Conservation (phyloP, 2,888 invertebrate species). For the Incurvaria masculella region DNA sequence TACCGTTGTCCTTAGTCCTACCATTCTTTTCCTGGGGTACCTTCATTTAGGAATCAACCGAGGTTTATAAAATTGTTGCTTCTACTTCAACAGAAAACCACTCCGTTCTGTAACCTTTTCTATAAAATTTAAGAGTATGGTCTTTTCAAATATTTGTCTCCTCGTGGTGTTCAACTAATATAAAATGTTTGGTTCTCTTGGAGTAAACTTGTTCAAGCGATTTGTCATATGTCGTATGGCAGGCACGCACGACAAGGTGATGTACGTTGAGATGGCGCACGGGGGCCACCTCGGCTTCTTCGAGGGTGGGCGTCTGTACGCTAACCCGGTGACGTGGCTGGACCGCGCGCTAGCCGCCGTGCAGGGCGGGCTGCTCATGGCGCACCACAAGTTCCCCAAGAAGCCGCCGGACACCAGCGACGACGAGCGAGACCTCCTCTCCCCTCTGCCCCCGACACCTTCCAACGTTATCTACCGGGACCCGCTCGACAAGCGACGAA, state of each 20-base stretch:
- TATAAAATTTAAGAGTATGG: too few relatives aligned
- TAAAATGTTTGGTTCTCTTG: too few relatives aligned
- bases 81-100: too few relatives aligned
- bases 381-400: constrained; percentile 46
- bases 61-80: too few relatives aligned
- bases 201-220: too few relatives aligned
- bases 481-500: constrained; percentile 32
- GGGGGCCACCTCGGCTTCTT: constrained; percentile 96
- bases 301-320: constrained; percentile 84
- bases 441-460: too few relatives aligned
- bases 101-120: too few relatives aligned
- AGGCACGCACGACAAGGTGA: constrained; percentile 64
- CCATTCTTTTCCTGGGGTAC: too few relatives aligned
- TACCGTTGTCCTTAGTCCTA: too few relatives aligned
- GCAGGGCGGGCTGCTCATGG: constrained; percentile 68
- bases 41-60: too few relatives aligned
- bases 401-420: constrained; percentile 22
- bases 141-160: too few relatives aligned
- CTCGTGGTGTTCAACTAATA: too few relatives aligned
- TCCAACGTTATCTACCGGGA: constrained; percentile 31
- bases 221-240: constrained; percentile 21
- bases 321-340: constrained; percentile 90
- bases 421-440: constrained; percentile 42
- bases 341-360: constrained; percentile 84
- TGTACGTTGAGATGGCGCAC: constrained; percentile 81